Conservation (phyloP, 1,140 invertebrate genomes). For the Zaprionus davidi region DNA sequence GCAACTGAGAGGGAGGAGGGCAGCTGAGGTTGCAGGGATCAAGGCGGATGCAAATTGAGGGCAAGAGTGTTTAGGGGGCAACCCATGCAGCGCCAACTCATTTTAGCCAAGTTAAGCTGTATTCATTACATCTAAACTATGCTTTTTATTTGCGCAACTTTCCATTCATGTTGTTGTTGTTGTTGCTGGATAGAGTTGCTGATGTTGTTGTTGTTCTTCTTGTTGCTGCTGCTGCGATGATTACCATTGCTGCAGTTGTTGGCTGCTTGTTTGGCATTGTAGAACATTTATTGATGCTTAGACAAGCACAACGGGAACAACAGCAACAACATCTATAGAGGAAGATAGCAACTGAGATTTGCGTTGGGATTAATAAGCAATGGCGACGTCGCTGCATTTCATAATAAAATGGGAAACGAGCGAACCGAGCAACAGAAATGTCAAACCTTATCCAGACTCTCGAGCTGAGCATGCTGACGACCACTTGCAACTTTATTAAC, state of each 20-base stretch:
- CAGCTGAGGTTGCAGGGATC: neutral
- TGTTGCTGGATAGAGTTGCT: conserved; percentile 13
- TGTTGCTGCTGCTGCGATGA: conserved; percentile 25
- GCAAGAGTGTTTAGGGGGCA: neutral
- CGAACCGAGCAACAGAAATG: conserved; percentile 33
- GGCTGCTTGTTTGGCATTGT: conserved; percentile 49
- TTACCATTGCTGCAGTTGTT: conserved; percentile 44
- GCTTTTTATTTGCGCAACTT: conserved; percentile 66
- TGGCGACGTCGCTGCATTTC: conserved; percentile 42
- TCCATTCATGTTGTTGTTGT: conserved; percentile 12
- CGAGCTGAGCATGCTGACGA: conserved; percentile 32
- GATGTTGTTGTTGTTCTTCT: conserved; percentile 17
- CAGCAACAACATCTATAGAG: neutral
- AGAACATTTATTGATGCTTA: conserved; percentile 80
- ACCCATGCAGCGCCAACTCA: conserved; percentile 57
- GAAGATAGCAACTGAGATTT: conserved; percentile 45
- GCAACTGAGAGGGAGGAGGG: neutral
- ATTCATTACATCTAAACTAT: conserved; percentile 80
- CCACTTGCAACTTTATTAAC: conserved; percentile 78
- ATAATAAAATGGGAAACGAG: conserved; percentile 42
- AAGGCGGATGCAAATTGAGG: neutral
- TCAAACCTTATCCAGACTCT: conserved; percentile 38
- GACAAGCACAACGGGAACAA: conserved; percentile 53
- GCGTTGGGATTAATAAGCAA: conserved; percentile 70
- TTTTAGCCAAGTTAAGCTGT: conserved; percentile 79